Evolutionary conservation across 2,888 invertebrate genomes (phyloP).

Genomic region (Smittia aterrima): DNA sequence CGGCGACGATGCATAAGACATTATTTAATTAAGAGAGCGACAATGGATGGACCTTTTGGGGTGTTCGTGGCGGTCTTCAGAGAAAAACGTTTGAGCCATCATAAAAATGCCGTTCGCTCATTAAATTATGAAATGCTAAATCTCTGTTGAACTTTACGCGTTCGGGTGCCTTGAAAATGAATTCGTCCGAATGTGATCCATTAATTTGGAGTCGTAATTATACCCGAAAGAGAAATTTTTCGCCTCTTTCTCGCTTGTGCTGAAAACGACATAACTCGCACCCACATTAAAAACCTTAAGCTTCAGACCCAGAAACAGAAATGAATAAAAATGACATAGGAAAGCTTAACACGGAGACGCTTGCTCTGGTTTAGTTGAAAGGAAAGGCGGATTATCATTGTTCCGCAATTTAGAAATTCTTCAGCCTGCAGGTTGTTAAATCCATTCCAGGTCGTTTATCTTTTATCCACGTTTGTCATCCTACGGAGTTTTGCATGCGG

Average conservation of each 20-base stretch:
- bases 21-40: too few relatives aligned
- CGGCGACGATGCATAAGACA: too few relatives aligned
- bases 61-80: neutral
- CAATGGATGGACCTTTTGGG: neutral
- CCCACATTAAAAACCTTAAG: neutral
- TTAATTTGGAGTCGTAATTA: conserved; percentile 7
- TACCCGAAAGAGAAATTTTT: neutral
- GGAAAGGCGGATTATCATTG: conserved; percentile 35
- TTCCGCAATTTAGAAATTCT: conserved; percentile 30
- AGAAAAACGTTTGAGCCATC: neutral
- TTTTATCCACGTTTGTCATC: neutral
- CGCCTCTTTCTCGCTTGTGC: neutral
- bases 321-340: conserved; percentile 34
- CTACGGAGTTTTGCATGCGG: neutral
- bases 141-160: neutral
- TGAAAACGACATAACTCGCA: neutral
- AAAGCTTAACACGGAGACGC: neutral
- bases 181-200: neutral
- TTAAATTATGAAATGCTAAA: neutral
- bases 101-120: neutral
- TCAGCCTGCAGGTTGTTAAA: conserved; percentile 28
- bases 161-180: neutral
- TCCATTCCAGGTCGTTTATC: neutral
- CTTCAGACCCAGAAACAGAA: neutral
- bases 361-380: neutral